Conservation (phyloP, 2,797 vertebrate species). For the Danio choprae region DNA sequence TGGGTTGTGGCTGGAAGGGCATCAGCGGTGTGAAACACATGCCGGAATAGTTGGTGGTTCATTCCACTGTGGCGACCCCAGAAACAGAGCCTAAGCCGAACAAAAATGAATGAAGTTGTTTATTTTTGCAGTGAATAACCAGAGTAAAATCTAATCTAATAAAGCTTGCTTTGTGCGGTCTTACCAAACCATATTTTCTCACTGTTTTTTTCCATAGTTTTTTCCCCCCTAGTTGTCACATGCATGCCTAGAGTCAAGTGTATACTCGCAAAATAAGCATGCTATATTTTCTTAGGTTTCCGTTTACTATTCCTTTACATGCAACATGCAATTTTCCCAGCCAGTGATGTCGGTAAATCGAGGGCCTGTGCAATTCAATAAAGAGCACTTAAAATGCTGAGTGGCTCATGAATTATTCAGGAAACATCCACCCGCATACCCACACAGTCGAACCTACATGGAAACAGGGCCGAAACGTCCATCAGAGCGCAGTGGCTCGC, state of each 20-base stretch:
- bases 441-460: slow-evolving; percentile 26
- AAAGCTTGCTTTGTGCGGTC: not conserved
- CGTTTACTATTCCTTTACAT: slow-evolving; percentile 38
- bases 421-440: slow-evolving; percentile 35
- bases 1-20: too few species aligned
- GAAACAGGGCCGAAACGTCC: not conserved
- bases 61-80: too few species aligned
- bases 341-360: slow-evolving; percentile 38
- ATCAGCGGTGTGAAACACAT: too few species aligned
- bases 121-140: not conserved
- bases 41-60: too few species aligned
- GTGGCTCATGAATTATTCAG: slow-evolving; percentile 59
- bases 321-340: slow-evolving; percentile 43
- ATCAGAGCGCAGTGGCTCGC: not conserved
- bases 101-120: too few species aligned
- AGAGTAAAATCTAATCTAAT: not conserved
- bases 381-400: slow-evolving; percentile 56
- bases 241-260: not conserved
- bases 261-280: slow-evolving; percentile 4
- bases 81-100: too few species aligned
- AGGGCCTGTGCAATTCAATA: slow-evolving; percentile 45
- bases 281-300: slow-evolving; percentile 2
- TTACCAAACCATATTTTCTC: not conserved
- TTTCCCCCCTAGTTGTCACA: not conserved
- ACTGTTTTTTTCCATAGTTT: not conserved